Evolutionary conservation across 1,140 invertebrate genomes (phyloP).

Genomic region (Trachymyrmex cornetzi): DNA sequence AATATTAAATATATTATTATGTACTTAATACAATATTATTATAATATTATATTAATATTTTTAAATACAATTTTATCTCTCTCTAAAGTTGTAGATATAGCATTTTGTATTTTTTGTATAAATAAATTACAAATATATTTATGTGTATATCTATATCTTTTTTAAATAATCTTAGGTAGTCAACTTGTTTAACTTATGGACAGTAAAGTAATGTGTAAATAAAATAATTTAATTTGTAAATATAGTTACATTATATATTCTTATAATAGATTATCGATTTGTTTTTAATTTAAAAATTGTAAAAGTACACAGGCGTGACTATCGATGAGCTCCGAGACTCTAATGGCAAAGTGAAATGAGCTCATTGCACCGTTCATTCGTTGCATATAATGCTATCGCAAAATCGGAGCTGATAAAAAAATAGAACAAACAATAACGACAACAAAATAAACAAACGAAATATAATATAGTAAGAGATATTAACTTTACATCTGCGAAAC

Average conservation of each 20-base stretch:
- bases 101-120: slow-evolving; percentile 48
- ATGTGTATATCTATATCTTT: background rate
- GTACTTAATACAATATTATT: background rate
- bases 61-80: slow-evolving; percentile 15
- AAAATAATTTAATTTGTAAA: slow-evolving; percentile 5
- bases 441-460: slow-evolving; percentile 68
- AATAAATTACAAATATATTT: slow-evolving; percentile 27
- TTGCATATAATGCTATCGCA: slow-evolving; percentile 1
- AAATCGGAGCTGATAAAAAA: slow-evolving; percentile 52
- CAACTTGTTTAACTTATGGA: slow-evolving; percentile 22
- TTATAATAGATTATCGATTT: background rate
- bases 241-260: background rate
- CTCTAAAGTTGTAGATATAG: background rate
- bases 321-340: slow-evolving; percentile 34
- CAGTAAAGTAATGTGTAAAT: slow-evolving; percentile 5
- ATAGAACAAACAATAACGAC: slow-evolving; percentile 71
- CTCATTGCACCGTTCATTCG: slow-evolving; percentile 26
- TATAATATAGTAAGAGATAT: slow-evolving; percentile 36
- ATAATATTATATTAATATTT: slow-evolving; percentile 21
- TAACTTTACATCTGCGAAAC: slow-evolving; percentile 14
- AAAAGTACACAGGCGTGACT: slow-evolving; percentile 14
- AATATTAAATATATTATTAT: background rate
- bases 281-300: slow-evolving; percentile 15
- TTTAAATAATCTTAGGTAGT: slow-evolving; percentile 35
- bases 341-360: slow-evolving; percentile 25